Evolutionary conservation across 2,113 vertebrate genomes (phyloP), one percentile per base, ranked within the genome.

Genomic region (Esox niger): DNA sequence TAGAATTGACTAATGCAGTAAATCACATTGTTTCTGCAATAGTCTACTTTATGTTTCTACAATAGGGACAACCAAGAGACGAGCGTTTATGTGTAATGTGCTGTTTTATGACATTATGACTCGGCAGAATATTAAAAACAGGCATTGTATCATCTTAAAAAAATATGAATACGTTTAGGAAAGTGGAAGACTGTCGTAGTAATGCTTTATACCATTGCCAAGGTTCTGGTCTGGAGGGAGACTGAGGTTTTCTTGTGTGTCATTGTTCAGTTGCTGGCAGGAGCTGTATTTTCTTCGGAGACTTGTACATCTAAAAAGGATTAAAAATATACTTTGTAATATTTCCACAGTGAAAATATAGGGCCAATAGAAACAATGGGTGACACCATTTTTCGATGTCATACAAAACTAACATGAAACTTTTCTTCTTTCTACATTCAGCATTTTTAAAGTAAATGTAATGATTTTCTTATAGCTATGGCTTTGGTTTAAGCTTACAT

Each of bases 231-330:
- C 70, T 0, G 70, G 60, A 62, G 80, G 80, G 72, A 77, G 70
- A 76, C 75, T 75, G 29, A 70, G 70, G 70, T 76, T 85, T 63
- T 86, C 78, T 56, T 86, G 78, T 79, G 82, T 69, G 77, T 61
- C 25, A 66, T 79, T 75, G 77, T 86, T 83, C 79, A 90, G 75
- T 65, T 84, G 77, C 72, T 88, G 83, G 71, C 81, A 85, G 67
- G 87, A 87, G 79, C 77, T 72, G 79, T 76, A 79, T 86, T 83
- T 86, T 76, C 79, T 83, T 74, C 82, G 78, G 54, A 87, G 80
- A 72, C 73, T 84, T 58, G 86, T 88, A 67, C 89, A 90, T 85
- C 89, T 90, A 79, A 81, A 80, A 85, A 71, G 66, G 20, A 83
- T 72, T 63, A 79, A 79, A 81, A 81, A 73, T 66, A 2, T 30